These are phyloP conservation scores for Malurus splendens DNA, from an alignment of 2,797 vertebrate species.

Conservation along the genomic window DNA sequence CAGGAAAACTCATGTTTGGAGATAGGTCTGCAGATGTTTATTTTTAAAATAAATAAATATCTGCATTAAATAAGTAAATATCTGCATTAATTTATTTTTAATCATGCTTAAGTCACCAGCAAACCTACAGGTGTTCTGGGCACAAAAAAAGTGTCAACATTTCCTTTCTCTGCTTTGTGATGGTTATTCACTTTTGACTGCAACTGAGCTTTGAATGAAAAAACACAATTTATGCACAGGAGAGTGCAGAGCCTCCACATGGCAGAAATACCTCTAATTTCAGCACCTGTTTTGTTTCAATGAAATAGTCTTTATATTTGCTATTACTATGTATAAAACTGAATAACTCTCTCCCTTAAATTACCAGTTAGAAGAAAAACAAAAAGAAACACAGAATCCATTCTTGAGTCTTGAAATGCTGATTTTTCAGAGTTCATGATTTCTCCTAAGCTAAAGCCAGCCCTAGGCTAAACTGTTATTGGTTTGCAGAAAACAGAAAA, in stretches of 20 bases:
- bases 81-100: conserved; percentile 53
- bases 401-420: not conserved
- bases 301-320: not conserved
- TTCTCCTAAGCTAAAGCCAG: not conserved
- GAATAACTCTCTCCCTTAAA: not conserved
- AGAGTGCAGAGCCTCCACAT: not conserved
- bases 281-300: not conserved
- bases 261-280: not conserved
- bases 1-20: conserved; percentile 6
- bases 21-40: conserved; percentile 1
- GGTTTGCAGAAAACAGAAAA: not conserved
- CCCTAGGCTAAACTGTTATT: not conserved
- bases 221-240: not conserved
- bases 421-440: not conserved
- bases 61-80: too few relatives aligned
- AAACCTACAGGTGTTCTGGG: not conserved
- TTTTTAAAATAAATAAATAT: too few relatives aligned
- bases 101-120: not conserved
- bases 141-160: not conserved
- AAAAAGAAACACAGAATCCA: not conserved
- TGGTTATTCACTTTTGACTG: conserved; percentile 32
- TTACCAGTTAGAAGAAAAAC: not conserved
- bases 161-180: not conserved
- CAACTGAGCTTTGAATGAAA: not conserved
- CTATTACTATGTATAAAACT: not conserved